Conservation (phyloP, 2,113 vertebrate species). For the Theristicus caerulescens region DNA sequence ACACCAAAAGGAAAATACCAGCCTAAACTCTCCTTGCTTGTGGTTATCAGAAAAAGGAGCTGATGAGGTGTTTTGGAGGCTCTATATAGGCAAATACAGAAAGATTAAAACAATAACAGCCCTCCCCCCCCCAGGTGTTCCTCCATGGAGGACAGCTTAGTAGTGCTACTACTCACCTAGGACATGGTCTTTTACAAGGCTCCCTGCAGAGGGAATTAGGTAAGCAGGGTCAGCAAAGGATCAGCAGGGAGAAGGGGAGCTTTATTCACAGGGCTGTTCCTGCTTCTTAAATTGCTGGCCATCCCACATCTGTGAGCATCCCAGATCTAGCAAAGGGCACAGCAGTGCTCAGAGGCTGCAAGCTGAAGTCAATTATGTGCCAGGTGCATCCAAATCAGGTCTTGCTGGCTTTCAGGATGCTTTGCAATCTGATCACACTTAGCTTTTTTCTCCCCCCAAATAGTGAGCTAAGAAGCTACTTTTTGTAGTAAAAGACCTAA, state of each 20-base stretch:
- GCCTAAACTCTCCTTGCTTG: neutral
- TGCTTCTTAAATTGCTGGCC: neutral
- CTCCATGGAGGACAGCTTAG: neutral
- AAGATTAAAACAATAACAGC: neutral
- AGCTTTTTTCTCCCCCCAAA: neutral
- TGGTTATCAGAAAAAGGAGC: neutral
- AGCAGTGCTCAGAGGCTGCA: neutral
- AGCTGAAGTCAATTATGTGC: neutral
- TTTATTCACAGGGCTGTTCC: neutral
- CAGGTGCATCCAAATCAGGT: neutral
- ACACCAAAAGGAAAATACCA: neutral
- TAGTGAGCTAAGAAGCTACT: neutral
- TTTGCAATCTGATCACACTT: neutral
- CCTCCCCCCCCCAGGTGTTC: rapidly evolving
- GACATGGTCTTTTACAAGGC: neutral
- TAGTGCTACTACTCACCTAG: neutral
- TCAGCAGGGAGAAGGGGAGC: neutral
- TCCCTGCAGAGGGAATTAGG: neutral
- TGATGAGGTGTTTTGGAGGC: neutral
- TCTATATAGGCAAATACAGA: neutral
- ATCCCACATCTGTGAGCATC: neutral
- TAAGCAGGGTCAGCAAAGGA: neutral
- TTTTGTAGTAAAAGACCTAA: neutral
- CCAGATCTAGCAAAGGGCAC: neutral
- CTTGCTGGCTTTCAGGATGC: neutral